Conservation (phyloP, 1,140 invertebrate species). For the Adoxophyes honmai region DNA sequence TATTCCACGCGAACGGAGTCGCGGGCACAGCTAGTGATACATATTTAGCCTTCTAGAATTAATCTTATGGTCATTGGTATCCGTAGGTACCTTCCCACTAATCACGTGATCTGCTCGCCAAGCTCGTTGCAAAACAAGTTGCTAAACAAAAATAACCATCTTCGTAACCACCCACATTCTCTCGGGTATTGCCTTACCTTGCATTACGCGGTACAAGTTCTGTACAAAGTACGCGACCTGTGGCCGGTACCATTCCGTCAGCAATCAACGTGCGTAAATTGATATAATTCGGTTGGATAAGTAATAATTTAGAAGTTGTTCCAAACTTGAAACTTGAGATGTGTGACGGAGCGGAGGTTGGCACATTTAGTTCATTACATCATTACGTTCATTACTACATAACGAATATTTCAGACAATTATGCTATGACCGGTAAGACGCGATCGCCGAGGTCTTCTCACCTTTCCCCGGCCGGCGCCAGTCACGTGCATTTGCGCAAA, state of each 20-base stretch:
- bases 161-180: constrained; percentile 20
- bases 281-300: constrained; percentile 5
- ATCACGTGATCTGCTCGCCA: constrained; percentile 5
- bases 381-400: neutral
- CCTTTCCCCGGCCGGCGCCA: constrained; percentile 16
- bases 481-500: constrained; percentile 27
- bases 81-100: neutral
- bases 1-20: too few relatives aligned
- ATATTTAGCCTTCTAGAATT: neutral
- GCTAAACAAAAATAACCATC: constrained; percentile 30
- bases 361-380: neutral
- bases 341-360: constrained; percentile 13
- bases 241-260: neutral
- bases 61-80: neutral
- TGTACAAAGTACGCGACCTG: neutral
- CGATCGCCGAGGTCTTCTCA: constrained; percentile 22
- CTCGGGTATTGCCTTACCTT: constrained; percentile 7
- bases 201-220: neutral
- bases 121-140: constrained; percentile 33
- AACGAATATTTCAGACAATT: constrained; percentile 2
- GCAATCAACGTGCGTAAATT: neutral
- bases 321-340: constrained; percentile 16
- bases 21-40: too few relatives aligned
- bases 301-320: neutral
- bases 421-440: neutral